phyloP scores from a whole-genome alignment of 2,888 invertebrate species.

The Meiosimyza decipiens region DNA sequence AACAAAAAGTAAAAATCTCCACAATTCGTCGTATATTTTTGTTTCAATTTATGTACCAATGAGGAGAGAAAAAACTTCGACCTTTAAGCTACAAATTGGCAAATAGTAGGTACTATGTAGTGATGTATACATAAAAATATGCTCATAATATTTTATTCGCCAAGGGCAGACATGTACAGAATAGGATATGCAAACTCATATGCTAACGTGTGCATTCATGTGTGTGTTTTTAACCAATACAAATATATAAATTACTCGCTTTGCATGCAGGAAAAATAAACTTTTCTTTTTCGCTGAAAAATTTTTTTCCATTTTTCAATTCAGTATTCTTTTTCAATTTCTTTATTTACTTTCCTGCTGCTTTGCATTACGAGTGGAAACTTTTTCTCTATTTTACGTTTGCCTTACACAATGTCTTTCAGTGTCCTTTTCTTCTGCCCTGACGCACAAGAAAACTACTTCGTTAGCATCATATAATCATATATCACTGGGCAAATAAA shows the following conservation, averaged over 20 bases:
- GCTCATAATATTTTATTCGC: slow-evolving; percentile 1
- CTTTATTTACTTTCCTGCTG: too few relatives aligned
- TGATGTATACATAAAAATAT: background rate
- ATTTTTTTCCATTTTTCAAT: too few relatives aligned
- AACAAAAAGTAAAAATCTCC: too few relatives aligned
- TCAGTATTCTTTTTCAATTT: too few relatives aligned
- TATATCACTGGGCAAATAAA: slow-evolving; percentile 30
- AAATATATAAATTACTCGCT: slow-evolving; percentile 16
- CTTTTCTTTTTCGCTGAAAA: background rate
- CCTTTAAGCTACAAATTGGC: slow-evolving; percentile 6
- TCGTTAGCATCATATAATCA: background rate
- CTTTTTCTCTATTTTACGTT: too few relatives aligned
- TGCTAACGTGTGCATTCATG: background rate
- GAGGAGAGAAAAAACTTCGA: background rate
- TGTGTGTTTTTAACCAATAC: background rate
- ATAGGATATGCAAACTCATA: background rate
- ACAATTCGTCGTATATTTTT: too few relatives aligned
- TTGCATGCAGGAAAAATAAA: slow-evolving; percentile 16
- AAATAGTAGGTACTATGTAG: background rate
- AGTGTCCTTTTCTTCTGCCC: too few relatives aligned
- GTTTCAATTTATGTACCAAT: too few relatives aligned
- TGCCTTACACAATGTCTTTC: too few relatives aligned
- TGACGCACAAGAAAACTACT: too few relatives aligned
- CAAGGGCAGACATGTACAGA: background rate
- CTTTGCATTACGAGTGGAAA: too few relatives aligned